A percentile compares a stretch with the other conserved stretches of the same genome.
Evolutionary conservation across 1,140 invertebrate species (phyloP).

Genomic region (Diprion similis): DNA sequence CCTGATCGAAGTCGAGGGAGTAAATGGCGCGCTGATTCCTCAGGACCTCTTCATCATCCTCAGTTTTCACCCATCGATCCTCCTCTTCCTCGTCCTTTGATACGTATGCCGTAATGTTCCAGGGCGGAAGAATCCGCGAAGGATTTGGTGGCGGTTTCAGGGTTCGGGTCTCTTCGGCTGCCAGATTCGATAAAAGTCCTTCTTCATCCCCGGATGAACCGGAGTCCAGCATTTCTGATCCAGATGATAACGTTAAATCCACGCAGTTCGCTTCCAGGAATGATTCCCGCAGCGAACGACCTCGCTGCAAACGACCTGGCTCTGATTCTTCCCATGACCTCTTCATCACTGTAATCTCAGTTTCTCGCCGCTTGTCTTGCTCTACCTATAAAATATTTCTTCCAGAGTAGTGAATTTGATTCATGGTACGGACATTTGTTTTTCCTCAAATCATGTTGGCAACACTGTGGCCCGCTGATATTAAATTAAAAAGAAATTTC

Average conservation of each 20-base stretch:
- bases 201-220: not conserved
- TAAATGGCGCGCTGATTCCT: constrained; percentile 15
- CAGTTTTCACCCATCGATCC: constrained; percentile 22
- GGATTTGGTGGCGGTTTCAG: constrained; percentile 17
- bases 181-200: not conserved
- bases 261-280: constrained; percentile 28
- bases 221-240: not conserved
- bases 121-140: constrained; percentile 18
- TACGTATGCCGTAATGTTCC: constrained; percentile 30
- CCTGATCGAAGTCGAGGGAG: constrained; percentile 22
- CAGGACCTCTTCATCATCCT: constrained; percentile 30
- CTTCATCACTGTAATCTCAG: constrained; percentile 36
- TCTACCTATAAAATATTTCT: constrained; percentile 24
- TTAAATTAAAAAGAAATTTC: too few relatives aligned
- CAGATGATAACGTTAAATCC: constrained; percentile 4
- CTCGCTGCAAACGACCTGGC: constrained; percentile 32
- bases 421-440: not conserved
- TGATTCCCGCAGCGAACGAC: constrained; percentile 31
- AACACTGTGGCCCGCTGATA: too few relatives aligned
- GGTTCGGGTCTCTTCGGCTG: constrained; percentile 18
- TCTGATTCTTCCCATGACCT: constrained; percentile 38
- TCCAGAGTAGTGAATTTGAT: not conserved
- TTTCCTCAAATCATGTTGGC: too few relatives aligned
- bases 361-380: constrained; percentile 34
- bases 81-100: constrained; percentile 24